phyloP scores from a whole-genome alignment of 2,113 vertebrate species.

The Calidris pygmaea region DNA sequence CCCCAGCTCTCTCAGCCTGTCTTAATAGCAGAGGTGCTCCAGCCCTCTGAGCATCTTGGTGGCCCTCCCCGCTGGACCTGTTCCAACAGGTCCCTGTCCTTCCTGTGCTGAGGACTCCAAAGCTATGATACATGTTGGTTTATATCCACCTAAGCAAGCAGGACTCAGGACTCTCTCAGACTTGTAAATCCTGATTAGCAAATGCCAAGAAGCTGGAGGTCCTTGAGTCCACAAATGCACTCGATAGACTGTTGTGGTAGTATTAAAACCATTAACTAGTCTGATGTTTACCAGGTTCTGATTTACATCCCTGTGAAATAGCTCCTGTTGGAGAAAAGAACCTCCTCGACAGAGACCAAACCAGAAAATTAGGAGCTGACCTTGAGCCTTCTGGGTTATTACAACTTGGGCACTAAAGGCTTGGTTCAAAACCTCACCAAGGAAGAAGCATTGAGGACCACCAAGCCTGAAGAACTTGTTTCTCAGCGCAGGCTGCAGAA shows the following conservation, averaged over 20 bases:
- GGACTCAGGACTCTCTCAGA: not conserved
- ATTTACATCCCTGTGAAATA: not conserved
- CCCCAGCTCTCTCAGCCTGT: no score
- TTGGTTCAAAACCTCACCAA: not conserved
- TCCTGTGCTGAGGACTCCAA: no score
- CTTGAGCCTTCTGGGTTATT: not conserved
- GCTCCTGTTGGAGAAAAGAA: not conserved
- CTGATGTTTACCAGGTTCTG: not conserved
- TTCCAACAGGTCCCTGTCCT: no score
- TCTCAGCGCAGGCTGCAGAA: not conserved
- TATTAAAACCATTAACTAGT: not conserved
- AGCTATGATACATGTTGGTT: not conserved
- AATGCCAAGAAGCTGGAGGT: not conserved
- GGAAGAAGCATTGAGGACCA: not conserved
- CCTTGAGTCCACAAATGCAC: not conserved
- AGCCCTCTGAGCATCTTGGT: no score
- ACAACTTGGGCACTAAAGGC: fast-evolving
- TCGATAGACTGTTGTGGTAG: not conserved
- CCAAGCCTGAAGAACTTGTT: not conserved
- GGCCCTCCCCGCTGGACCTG: no score
- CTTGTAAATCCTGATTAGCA: not conserved
- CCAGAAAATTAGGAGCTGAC: not conserved
- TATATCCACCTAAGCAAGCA: not conserved
- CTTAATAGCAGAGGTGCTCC: no score
- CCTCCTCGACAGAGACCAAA: not conserved